phyloP scores from a whole-genome alignment of 1,140 invertebrate species.

The Orius laevigatus region DNA sequence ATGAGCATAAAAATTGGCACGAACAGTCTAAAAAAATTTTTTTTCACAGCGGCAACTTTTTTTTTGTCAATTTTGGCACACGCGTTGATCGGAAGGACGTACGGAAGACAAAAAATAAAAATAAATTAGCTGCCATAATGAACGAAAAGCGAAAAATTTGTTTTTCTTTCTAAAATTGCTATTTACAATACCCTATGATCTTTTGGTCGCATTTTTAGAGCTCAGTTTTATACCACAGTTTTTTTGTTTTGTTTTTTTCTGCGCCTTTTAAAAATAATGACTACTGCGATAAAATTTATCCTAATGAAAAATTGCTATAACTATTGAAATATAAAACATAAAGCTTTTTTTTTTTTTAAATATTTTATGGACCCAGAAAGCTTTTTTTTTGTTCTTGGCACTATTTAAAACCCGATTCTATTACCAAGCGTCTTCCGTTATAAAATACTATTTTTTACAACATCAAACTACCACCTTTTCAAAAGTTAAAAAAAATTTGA shows the following conservation, averaged over 20 bases:
- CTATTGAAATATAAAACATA: conserved; percentile 17
- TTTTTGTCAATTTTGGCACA: conserved; percentile 15
- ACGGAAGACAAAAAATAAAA: too few species aligned
- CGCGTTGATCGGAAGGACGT: too few species aligned
- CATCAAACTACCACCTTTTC: too few species aligned
- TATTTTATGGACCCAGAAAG: conserved; percentile 17
- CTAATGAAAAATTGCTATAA: conserved; percentile 7
- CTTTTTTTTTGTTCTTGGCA: conserved; percentile 15
- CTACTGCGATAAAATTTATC: conserved; percentile 6
- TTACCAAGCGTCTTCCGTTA: conserved; percentile 5
- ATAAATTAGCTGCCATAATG: too few species aligned
- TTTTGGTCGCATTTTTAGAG: conserved; percentile 9
- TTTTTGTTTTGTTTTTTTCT: neutral
- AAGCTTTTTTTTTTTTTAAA: conserved; percentile 14
- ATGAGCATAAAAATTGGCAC: conserved; percentile 17
- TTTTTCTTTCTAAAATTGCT: conserved; percentile 1
- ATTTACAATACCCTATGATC: conserved; percentile 4
- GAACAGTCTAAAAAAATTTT: conserved; percentile 13
- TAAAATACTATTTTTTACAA: too few species aligned
- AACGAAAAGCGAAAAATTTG: too few species aligned
- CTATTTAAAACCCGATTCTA: conserved; percentile 7
- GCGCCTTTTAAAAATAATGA: conserved; percentile 6
- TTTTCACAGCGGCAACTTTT: conserved; percentile 16
- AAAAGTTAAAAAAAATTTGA: too few species aligned
- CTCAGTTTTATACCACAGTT: conserved; percentile 1